A percentile compares a stretch with the other conserved stretches of the same genome.
Conservation (phyloP, 2,888 invertebrate species). For the Loripinus fragilis region DNA sequence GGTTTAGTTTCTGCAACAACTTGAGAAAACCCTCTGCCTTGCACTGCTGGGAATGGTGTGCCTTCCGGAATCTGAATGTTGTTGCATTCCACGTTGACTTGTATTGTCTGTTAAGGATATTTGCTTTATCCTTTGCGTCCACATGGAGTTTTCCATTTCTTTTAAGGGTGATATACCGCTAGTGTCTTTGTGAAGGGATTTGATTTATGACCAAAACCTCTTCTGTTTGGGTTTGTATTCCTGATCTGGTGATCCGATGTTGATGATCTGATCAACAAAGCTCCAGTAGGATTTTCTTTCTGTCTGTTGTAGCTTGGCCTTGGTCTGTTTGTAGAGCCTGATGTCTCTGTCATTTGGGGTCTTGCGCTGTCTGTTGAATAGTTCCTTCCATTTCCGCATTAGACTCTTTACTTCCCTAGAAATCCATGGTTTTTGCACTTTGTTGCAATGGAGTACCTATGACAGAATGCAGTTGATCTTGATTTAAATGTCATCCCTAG, state of each 20-base stretch:
- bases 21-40: background rate
- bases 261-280: slow-evolving; percentile 28
- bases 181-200: slow-evolving; percentile 29
- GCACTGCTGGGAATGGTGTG: slow-evolving; percentile 22
- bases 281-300: slow-evolving; percentile 39
- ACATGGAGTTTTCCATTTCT: slow-evolving; percentile 27
- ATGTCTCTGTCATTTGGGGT: background rate
- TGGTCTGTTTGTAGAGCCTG: background rate
- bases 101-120: slow-evolving; percentile 32
- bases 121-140: slow-evolving; percentile 29
- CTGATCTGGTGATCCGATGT: slow-evolving; percentile 13
- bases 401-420: background rate
- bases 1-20: slow-evolving; percentile 18
- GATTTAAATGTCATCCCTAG: background rate
- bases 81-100: slow-evolving; percentile 19
- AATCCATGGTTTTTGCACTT: slow-evolving; percentile 6
- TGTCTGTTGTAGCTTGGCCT: slow-evolving; percentile 7
- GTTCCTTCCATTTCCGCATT: background rate
- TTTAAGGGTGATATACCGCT: slow-evolving; percentile 30
- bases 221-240: slow-evolving; percentile 34
- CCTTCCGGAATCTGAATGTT: background rate
- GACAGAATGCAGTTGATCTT: background rate
- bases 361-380: background rate
- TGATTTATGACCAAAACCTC: slow-evolving; percentile 34
- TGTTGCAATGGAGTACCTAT: background rate